phyloP scores from a whole-genome alignment of 2,113 vertebrate species.

The Bungarus multicinctus region DNA sequence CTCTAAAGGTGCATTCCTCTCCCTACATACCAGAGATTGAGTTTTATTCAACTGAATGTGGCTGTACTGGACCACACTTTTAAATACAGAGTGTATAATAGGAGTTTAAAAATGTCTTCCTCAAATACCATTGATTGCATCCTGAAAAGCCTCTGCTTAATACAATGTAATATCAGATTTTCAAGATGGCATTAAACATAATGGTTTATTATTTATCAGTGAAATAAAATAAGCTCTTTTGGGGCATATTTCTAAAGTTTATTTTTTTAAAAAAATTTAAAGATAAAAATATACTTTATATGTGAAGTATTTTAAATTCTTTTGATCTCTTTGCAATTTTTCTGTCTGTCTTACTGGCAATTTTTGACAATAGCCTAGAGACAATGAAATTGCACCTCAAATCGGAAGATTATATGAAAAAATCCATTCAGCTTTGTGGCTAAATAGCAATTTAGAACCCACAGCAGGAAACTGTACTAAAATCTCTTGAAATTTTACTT shows the following conservation, averaged over 20 bases:
- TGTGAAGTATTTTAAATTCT: neutral
- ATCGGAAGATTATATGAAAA: neutral
- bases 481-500: neutral
- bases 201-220: neutral
- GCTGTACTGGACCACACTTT: neutral
- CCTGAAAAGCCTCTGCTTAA: neutral
- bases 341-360: neutral
- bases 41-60: neutral
- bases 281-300: neutral
- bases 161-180: neutral
- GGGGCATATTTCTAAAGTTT: neutral
- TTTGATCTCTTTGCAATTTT: neutral
- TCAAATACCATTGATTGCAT: neutral
- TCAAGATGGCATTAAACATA: neutral
- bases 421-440: neutral
- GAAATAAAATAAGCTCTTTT: neutral
- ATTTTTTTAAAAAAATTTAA: neutral
- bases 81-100: neutral
- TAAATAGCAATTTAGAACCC: neutral
- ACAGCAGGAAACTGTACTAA: neutral
- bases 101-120: too few relatives aligned
- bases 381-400: slow-evolving; percentile 5
- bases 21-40: neutral
- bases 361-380: neutral
- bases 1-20: neutral